Base-by-base conservation (phyloP, 1,140 invertebrate species). In the Sipha flava region DNA sequence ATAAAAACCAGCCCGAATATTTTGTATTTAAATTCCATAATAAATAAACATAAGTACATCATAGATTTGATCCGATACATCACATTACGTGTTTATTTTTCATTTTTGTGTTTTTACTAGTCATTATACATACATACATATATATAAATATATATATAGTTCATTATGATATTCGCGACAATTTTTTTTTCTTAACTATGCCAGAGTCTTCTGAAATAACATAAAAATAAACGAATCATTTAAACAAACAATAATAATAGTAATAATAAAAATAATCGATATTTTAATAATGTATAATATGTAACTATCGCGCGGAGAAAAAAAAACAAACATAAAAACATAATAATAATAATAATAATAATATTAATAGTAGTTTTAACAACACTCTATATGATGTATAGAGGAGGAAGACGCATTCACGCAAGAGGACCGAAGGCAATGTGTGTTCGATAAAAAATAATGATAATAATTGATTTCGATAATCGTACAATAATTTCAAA, bases 191-290 rank as follows among this genome's bases (percentile, higher is more conserved):
- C 5, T 72, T 72, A 52, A 47, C 18, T 72, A 31, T 52, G 29
- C 43, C 29, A 29, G 26, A 72, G 29, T 72, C 43, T 47, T 72
- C 45, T 49, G 68, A 72, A 72, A 72, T 49, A 49, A 72, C 68
- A 72, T 72, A 49, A 72, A 68, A 70, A 62, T 31, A 62, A 64
- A 64, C 59, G 59, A 64, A n/a, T 37, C 18, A 64, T 37, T 64
- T 37, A 12, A 64, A 68, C 34, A 68, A 72, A 72, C 40, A 72
- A 72, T 37, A 72, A 72, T 49, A 49, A 72, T 49, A 52, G 37
- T 40, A 40, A 52, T 21, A 52, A 16, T 52, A 52, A 52, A 9
- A 52, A n/a, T n/a, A 72, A 14, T 72, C 14, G 43, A 49, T n/a
- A 47, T 18, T 4, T 52, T 5, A 49, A 49, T 14, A 49, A 49